Conservation (phyloP, 2,113 vertebrate genomes). For the Pholis gunnellus region DNA sequence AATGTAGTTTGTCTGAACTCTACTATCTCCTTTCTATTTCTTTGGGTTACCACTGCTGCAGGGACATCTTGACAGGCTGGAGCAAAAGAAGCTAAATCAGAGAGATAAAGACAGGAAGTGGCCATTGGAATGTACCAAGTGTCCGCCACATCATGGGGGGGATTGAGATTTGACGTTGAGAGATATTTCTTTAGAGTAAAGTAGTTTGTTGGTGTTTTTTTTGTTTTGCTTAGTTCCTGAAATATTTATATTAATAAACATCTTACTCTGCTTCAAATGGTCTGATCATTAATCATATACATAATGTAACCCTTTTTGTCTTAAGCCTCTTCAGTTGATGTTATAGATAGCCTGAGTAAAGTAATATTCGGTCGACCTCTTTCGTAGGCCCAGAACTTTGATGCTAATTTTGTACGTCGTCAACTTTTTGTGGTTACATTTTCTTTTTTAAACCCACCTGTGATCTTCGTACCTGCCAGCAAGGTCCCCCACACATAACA, state of each 20-base stretch:
- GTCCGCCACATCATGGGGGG: background rate
- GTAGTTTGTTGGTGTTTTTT: background rate
- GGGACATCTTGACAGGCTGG: background rate
- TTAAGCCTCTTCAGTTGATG: too few species aligned
- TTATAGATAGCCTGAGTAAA: background rate
- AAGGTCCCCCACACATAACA: background rate
- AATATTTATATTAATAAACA: background rate
- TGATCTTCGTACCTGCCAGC: background rate
- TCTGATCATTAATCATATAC: background rate
- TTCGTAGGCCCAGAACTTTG: background rate
- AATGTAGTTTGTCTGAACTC: background rate
- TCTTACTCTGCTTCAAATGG: background rate
- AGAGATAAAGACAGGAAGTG: background rate
- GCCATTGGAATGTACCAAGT: too few species aligned
- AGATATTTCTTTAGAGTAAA: background rate
- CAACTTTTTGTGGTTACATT: background rate
- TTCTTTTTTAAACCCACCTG: background rate
- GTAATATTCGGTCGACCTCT: background rate
- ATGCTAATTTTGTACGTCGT: background rate
- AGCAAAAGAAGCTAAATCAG: background rate
- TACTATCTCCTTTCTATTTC: too few species aligned
- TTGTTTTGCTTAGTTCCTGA: background rate
- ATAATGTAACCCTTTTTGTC: background rate
- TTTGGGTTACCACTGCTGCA: background rate
- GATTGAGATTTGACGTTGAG: background rate